Conservation (phyloP, 2,113 vertebrate genomes). For the Electrona antarctica region DNA sequence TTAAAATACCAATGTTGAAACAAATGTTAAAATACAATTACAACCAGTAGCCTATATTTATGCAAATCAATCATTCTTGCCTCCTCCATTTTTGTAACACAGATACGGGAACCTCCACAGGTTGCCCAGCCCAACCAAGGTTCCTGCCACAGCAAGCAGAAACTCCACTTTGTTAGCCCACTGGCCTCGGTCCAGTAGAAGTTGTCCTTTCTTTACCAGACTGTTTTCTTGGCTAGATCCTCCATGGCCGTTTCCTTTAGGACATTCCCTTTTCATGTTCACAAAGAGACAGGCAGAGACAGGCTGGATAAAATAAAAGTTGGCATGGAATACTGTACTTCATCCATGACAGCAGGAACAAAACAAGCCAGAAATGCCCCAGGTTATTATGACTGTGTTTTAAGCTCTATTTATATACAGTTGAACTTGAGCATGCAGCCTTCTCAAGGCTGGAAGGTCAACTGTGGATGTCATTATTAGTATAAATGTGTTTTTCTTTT, state of each 20-base stretch:
- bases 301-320: not conserved
- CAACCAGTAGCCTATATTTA: no score
- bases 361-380: not conserved
- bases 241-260: conserved; percentile 46
- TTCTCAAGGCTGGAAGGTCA: conserved; percentile 45
- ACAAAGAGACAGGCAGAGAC: not conserved
- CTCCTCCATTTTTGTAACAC: conserved; percentile 74
- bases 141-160: conserved; percentile 69
- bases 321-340: not conserved
- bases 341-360: not conserved
- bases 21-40: no score
- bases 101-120: conserved; percentile 75
- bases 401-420: conserved; percentile 37
- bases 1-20: no score
- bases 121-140: conserved; percentile 69
- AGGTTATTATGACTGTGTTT: conserved; percentile 30
- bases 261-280: conserved; percentile 50
- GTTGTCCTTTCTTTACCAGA: conserved; percentile 54
- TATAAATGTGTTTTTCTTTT: not conserved
- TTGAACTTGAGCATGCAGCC: conserved; percentile 34
- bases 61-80: conserved; percentile 32
- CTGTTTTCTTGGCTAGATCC: conserved; percentile 31
- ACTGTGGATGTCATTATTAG: conserved; percentile 5
- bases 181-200: conserved; percentile 64
- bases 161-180: conserved; percentile 72